These are phyloP conservation scores for Phoeniculus purpureus DNA, from an alignment of 2,797 vertebrate species.

Conservation along the genomic window DNA sequence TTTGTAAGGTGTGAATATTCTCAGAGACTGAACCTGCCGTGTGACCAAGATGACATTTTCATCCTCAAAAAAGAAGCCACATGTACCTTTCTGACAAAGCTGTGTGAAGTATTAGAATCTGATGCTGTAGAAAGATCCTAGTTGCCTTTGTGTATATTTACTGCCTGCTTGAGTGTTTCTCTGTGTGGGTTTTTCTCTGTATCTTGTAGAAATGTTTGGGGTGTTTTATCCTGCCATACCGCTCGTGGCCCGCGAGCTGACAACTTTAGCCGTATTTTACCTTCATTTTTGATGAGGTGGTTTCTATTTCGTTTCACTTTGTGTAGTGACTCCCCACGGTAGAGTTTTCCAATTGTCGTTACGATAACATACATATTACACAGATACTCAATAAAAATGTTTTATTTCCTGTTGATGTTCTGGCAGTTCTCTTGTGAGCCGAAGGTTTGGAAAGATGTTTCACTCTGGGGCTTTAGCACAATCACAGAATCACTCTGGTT, in stretches of 20 bases:
- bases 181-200: conserved; percentile 96
- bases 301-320: conserved; percentile 98
- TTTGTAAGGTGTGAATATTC: conserved; percentile 65
- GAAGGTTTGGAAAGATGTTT: background rate
- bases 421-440: conserved; percentile 40
- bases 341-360: conserved; percentile 99
- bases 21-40: conserved; percentile 80
- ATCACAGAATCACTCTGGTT: background rate
- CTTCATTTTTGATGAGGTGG: conserved; percentile 98
- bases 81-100: conserved; percentile 91
- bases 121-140: conserved; percentile 99
- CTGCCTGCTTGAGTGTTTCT: conserved; percentile 99
- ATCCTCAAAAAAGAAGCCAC: conserved; percentile 84
- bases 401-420: conserved; percentile 99
- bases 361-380: conserved; percentile 98
- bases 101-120: conserved; percentile 98
- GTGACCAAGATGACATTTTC: conserved; percentile 80
- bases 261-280: conserved; percentile 95
- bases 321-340: conserved; percentile 98
- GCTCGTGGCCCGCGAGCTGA: conserved; percentile 88
- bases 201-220: conserved; percentile 95
- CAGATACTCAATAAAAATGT: conserved; percentile 99
- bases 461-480: background rate
- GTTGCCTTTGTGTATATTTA: conserved; percentile 99
- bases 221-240: conserved; percentile 96